A percentile compares a stretch with the other conserved stretches of the same genome.
Conservation (phyloP, 2,888 invertebrate species). For the Phengaris arion region DNA sequence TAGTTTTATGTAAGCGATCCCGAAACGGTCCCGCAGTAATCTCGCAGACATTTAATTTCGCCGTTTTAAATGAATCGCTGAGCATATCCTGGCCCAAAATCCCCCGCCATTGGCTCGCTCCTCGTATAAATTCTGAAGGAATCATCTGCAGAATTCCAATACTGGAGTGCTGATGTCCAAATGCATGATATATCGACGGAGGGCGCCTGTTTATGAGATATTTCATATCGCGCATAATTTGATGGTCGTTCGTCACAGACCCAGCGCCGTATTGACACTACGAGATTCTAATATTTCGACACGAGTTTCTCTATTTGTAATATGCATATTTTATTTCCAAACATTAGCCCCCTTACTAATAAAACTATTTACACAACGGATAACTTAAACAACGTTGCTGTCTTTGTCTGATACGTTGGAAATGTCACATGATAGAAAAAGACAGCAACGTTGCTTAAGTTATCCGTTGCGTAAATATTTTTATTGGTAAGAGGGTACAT, state of each 20-base stretch:
- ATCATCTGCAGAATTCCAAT: conserved; percentile 71
- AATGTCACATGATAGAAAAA: too few relatives aligned
- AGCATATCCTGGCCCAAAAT: conserved; percentile 56
- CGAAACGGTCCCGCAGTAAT: conserved; percentile 59
- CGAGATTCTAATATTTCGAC: conserved; percentile 8
- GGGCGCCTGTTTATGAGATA: conserved; percentile 72
- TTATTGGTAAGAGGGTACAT: too few relatives aligned
- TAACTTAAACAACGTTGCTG: too few relatives aligned
- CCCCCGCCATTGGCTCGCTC: conserved; percentile 53
- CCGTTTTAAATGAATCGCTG: conserved; percentile 65
- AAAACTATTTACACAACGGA: too few relatives aligned
- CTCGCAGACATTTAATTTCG: conserved; percentile 65
- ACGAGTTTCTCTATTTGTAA: neutral
- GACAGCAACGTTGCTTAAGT: too few relatives aligned
- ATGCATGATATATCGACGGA: conserved; percentile 71
- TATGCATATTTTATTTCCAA: conserved; percentile 7
- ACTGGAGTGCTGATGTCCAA: conserved; percentile 67
- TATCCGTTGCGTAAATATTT: too few relatives aligned
- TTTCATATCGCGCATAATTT: conserved; percentile 67
- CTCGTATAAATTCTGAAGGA: conserved; percentile 62
- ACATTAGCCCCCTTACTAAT: neutral
- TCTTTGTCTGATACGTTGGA: too few relatives aligned
- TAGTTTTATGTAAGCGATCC: conserved; percentile 60
- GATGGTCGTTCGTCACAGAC: conserved; percentile 59
- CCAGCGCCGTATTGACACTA: conserved; percentile 23